A percentile compares a stretch with the other conserved stretches of the same genome.
These are phyloP conservation scores for Lobophora halterata DNA, from an alignment of 2,888 invertebrate genomes.

Conservation along the genomic window DNA sequence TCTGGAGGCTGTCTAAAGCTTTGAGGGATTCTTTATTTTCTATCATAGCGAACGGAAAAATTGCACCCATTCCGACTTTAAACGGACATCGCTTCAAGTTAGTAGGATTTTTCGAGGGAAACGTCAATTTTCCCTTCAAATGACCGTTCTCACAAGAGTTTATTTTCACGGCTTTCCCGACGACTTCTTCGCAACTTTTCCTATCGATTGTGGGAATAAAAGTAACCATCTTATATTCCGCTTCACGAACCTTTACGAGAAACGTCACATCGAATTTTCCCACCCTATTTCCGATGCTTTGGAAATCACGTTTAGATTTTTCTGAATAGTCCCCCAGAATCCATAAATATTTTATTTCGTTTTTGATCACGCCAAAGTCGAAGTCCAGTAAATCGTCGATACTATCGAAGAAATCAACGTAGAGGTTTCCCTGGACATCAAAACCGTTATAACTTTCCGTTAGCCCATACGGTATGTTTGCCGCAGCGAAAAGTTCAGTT, in stretches of 20 bases:
- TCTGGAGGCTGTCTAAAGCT: slow-evolving; percentile 42
- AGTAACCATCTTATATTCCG: slow-evolving; percentile 33
- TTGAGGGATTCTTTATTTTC: slow-evolving; percentile 36
- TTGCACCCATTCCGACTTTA: slow-evolving; percentile 48
- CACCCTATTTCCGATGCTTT: slow-evolving; percentile 31
- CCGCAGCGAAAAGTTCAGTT: slow-evolving; percentile 23
- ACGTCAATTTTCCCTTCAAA: slow-evolving; percentile 31
- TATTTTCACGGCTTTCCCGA: slow-evolving; percentile 30
- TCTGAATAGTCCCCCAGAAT: slow-evolving; percentile 31
- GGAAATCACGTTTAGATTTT: slow-evolving; percentile 22
- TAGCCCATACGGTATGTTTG: slow-evolving; percentile 25
- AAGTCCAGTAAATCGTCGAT: slow-evolving; percentile 31
- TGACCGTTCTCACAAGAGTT: slow-evolving; percentile 44
- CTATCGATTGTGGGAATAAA: slow-evolving; percentile 44
- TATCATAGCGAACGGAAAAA: slow-evolving; percentile 51
- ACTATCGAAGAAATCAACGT: slow-evolving; percentile 34
- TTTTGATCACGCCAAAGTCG: slow-evolving; percentile 26
- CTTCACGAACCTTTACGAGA: slow-evolving; percentile 31
- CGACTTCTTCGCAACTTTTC: slow-evolving; percentile 39
- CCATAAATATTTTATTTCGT: slow-evolving; percentile 40
- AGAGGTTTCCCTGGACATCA: slow-evolving; percentile 24
- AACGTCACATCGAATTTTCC: slow-evolving; percentile 43
- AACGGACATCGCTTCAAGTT: slow-evolving; percentile 56
- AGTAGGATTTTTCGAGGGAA: slow-evolving; percentile 42
- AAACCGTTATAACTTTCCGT: slow-evolving; percentile 8